Evolutionary conservation across 2,888 invertebrate species (phyloP).

Genomic region (Hirudinaria manillensis): DNA sequence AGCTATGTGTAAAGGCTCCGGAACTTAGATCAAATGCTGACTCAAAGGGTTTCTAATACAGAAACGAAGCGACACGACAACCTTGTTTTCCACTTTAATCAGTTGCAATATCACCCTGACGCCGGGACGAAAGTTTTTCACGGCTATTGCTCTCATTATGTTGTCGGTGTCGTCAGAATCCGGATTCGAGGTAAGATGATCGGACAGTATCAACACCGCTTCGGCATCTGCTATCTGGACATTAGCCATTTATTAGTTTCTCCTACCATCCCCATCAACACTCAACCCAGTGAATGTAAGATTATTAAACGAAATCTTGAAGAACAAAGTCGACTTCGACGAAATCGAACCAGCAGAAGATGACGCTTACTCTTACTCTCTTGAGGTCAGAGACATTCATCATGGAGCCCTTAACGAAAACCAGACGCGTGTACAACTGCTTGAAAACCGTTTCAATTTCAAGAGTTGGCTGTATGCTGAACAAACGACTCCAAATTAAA

Average conservation of each 20-base stretch:
- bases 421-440: not conserved
- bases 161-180: conserved; percentile 35
- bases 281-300: no score
- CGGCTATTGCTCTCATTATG: conserved; percentile 40
- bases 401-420: conserved; percentile 21
- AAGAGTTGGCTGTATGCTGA: conserved; percentile 9
- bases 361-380: conserved; percentile 8
- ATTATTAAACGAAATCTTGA: not conserved
- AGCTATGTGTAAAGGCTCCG: not conserved
- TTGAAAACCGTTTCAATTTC: conserved; percentile 22
- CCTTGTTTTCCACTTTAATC: conserved; percentile 39
- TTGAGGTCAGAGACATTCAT: conserved; percentile 7
- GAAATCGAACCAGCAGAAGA: no score
- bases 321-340: not conserved
- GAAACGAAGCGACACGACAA: no score
- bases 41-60: not conserved
- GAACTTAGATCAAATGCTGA: not conserved
- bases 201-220: conserved; percentile 16
- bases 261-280: no score
- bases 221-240: conserved; percentile 7
- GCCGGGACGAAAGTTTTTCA: conserved; percentile 39
- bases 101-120: conserved; percentile 41
- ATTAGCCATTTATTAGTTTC: not conserved
- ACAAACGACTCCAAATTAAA: not conserved
- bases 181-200: not conserved